Percentiles rank a stretch among this genome's conserved stretches.
These are phyloP conservation scores for Pogonus chalceus DNA, from an alignment of 1,140 invertebrate genomes.

Conservation along the genomic window DNA sequence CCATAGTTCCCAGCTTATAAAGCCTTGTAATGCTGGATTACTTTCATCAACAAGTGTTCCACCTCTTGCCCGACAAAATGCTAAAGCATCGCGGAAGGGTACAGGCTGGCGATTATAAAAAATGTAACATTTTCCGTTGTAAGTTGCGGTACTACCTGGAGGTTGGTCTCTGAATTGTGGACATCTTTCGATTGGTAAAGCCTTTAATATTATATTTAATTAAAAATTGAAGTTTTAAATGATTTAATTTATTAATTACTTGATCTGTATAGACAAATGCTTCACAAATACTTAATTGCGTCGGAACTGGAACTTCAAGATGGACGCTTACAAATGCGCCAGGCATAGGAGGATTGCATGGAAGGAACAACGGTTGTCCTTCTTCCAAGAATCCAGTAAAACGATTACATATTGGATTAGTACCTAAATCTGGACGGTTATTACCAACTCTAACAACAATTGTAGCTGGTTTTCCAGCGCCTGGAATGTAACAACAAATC, in stretches of 20 bases:
- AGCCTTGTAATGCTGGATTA: constrained; percentile 87
- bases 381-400: constrained; percentile 80
- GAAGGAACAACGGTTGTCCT: constrained; percentile 82
- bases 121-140: constrained; percentile 93
- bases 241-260: constrained; percentile 30
- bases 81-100: constrained; percentile 67
- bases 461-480: constrained; percentile 63
- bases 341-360: constrained; percentile 90
- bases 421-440: constrained; percentile 85
- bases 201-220: constrained; percentile 34
- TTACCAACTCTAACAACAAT: constrained; percentile 87
- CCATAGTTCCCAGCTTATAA: constrained; percentile 91
- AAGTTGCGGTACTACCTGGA: constrained; percentile 82
- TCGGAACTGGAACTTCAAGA: constrained; percentile 59
- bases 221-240: background rate
- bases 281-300: constrained; percentile 84
- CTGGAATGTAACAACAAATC: constrained; percentile 32
- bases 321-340: constrained; percentile 90
- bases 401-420: constrained; percentile 86
- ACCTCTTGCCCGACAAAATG: constrained; percentile 68
- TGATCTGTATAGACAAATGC: constrained; percentile 93
- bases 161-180: constrained; percentile 87
- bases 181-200: constrained; percentile 84
- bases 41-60: constrained; percentile 85
- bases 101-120: constrained; percentile 85